These are phyloP conservation scores for Meriones unguiculatus DNA, from an alignment of 2,113 vertebrate species.

Conservation along the genomic window DNA sequence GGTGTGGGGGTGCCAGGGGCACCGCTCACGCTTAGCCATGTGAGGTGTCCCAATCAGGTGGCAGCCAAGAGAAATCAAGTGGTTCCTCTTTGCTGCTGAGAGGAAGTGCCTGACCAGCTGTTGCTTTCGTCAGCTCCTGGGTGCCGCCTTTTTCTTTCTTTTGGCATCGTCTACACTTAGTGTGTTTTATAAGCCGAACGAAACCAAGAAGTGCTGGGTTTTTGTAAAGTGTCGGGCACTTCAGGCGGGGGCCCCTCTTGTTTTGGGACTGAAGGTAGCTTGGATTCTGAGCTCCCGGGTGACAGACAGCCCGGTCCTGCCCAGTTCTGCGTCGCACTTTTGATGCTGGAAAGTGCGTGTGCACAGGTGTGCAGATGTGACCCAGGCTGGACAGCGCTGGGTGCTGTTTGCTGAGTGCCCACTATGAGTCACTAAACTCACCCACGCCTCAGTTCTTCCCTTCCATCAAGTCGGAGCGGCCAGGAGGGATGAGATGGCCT, in stretches of 20 bases:
- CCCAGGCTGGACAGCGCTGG: background rate
- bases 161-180: background rate
- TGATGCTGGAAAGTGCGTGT: background rate
- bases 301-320: background rate
- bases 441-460: background rate
- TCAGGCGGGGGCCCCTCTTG: background rate
- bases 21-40: background rate
- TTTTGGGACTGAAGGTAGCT: rapidly evolving
- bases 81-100: background rate
- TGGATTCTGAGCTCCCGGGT: background rate
- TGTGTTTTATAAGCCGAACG: background rate
- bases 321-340: background rate
- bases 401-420: background rate
- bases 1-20: background rate
- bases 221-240: background rate
- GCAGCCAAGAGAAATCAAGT: no score
- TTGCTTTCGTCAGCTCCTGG: no score
- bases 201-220: rapidly evolving
- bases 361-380: background rate
- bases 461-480: background rate
- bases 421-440: rapidly evolving
- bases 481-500: rapidly evolving
- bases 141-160: rapidly evolving
- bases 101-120: rapidly evolving
- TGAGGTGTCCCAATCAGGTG: background rate